Evolutionary conservation across 2,797 vertebrate species (phyloP).

Genomic region (Pseudocheirus occidentalis): DNA sequence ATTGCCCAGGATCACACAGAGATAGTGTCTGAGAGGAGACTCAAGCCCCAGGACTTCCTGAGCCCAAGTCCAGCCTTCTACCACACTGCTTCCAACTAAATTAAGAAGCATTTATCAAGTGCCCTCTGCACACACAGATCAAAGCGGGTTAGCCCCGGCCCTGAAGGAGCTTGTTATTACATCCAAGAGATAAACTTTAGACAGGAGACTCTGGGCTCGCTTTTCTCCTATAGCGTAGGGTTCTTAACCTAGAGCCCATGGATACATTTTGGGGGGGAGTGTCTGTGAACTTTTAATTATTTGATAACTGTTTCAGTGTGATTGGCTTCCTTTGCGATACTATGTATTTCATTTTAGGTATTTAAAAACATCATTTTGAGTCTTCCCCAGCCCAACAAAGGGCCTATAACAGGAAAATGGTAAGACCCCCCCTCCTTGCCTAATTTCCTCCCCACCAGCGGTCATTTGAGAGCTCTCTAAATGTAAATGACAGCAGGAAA

Average conservation of each 20-base stretch:
- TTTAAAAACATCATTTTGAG: neutral
- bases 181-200: neutral
- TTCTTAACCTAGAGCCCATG: neutral
- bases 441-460: neutral
- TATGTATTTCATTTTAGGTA: neutral
- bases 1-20: neutral
- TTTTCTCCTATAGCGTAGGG: neutral
- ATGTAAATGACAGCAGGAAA: constrained; percentile 48
- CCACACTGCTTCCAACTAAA: neutral
- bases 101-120: neutral
- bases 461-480: constrained; percentile 28
- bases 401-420: neutral
- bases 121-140: neutral
- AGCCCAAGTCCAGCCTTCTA: neutral
- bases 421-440: neutral
- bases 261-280: neutral
- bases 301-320: neutral
- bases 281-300: neutral
- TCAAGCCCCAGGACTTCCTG: neutral
- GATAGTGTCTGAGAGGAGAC: neutral
- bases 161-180: neutral
- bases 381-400: neutral
- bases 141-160: neutral
- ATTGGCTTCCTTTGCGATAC: neutral
- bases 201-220: neutral